A percentile compares a stretch with the other conserved stretches of the same genome.
Evolutionary conservation across 2,113 vertebrate genomes (phyloP).

Genomic region (Numenius arquata): DNA sequence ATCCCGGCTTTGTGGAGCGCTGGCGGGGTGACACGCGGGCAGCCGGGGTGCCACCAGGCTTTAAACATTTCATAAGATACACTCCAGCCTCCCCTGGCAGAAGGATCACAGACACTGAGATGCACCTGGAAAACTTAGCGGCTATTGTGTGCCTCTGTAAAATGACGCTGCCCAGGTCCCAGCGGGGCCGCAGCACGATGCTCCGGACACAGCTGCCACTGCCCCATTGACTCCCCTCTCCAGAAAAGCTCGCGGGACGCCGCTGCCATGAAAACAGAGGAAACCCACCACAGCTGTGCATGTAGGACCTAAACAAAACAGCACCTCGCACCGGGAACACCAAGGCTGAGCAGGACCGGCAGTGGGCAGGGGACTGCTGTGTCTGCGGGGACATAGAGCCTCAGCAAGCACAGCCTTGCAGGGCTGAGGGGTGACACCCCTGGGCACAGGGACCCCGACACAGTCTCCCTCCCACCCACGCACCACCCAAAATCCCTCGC

Average conservation of each 20-base stretch:
- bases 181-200: fast-evolving
- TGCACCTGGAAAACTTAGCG: background rate
- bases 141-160: background rate
- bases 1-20: background rate
- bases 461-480: background rate
- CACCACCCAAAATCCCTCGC: fast-evolving
- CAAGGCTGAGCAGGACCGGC: background rate
- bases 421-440: background rate
- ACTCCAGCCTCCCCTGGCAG: background rate
- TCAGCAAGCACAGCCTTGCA: background rate
- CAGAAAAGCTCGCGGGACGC: background rate
- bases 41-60: background rate
- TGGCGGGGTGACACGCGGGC: fast-evolving
- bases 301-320: background rate
- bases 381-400: background rate
- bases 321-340: background rate
- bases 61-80: background rate
- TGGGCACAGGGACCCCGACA: background rate
- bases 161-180: background rate
- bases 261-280: background rate
- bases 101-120: background rate
- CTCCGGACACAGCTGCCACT: background rate
- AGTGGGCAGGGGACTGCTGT: background rate
- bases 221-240: too few species aligned
- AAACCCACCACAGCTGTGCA: background rate